Evolutionary conservation across 2,888 invertebrate genomes (phyloP).

Genomic region (Megalurothrips usitatus): DNA sequence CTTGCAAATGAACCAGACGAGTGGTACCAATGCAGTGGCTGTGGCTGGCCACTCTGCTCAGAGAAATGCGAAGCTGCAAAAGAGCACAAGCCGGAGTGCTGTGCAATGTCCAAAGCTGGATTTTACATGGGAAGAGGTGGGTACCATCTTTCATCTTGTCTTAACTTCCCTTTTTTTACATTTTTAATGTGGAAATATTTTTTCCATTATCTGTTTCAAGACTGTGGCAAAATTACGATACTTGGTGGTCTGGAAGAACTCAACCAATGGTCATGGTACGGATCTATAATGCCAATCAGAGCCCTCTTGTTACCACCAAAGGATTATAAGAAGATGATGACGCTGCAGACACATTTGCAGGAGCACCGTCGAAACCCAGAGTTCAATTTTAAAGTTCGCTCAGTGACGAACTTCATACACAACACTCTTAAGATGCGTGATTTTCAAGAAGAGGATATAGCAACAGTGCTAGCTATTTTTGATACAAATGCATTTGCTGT

Average conservation of each 20-base stretch:
- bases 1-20: constrained; percentile 32
- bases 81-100: constrained; percentile 58
- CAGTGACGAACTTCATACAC: constrained; percentile 24
- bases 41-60: constrained; percentile 67
- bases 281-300: background rate
- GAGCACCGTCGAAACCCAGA: background rate
- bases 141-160: background rate
- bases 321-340: constrained; percentile 9
- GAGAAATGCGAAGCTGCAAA: constrained; percentile 54
- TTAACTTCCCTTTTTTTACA: background rate
- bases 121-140: background rate
- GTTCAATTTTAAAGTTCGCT: constrained; percentile 8
- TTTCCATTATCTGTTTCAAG: too few species aligned
- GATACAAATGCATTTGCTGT: constrained; percentile 70
- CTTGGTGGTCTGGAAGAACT: background rate
- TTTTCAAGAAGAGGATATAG: constrained; percentile 50
- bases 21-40: constrained; percentile 55
- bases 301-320: background rate
- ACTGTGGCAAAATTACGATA: constrained; percentile 4
- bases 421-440: constrained; percentile 46
- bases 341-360: background rate
- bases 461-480: constrained; percentile 57
- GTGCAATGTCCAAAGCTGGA: constrained; percentile 56
- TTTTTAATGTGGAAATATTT: background rate
- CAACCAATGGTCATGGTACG: constrained; percentile 9